Evolutionary conservation across 1,140 invertebrate genomes (phyloP).

Genomic region (Diuraphis noxia): DNA sequence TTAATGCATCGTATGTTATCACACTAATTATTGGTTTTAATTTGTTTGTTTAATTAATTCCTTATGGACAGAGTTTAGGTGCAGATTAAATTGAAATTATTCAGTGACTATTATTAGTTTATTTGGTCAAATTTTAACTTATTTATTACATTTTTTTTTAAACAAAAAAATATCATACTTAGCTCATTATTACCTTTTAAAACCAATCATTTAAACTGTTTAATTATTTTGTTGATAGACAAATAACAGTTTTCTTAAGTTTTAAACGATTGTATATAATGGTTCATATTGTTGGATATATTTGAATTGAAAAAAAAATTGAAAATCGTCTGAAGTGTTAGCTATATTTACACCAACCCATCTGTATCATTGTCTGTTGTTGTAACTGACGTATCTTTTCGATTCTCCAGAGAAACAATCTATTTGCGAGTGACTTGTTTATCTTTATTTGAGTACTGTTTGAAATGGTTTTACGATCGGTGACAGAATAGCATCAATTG

Average conservation of each 20-base stretch:
- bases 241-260: not conserved
- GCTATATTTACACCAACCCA: not conserved
- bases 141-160: not conserved
- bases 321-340: not conserved
- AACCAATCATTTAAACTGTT: not conserved
- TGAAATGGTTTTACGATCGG: constrained; percentile 16
- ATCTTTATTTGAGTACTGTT: not conserved
- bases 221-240: not conserved
- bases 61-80: not conserved
- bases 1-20: not conserved
- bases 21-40: not conserved
- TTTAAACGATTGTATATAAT: not conserved
- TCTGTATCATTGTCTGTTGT: constrained; percentile 2
- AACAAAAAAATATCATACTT: not conserved
- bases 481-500: not conserved
- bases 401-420: constrained; percentile 20
- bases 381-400: constrained; percentile 9
- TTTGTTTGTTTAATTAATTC: not conserved
- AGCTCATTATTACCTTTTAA: not conserved
- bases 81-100: not conserved
- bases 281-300: not conserved
- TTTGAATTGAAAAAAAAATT: not conserved
- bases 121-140: not conserved
- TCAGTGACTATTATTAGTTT: not conserved
- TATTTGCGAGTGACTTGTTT: constrained; percentile 22